phyloP scores from a whole-genome alignment of 2,113 vertebrate genomes.

The Hippocampus barbouri region DNA sequence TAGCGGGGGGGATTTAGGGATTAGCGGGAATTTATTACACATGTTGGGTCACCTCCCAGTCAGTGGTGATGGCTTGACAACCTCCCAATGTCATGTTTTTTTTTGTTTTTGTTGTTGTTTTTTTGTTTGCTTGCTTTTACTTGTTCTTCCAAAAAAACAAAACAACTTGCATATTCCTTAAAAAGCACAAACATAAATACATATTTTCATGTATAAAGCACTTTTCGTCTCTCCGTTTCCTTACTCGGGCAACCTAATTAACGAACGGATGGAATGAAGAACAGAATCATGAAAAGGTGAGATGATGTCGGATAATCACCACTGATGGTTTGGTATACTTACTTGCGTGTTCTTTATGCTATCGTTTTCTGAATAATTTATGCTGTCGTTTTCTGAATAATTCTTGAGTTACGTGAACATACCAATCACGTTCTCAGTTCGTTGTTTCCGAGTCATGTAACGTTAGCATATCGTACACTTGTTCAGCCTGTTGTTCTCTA shows the following conservation, averaged over 20 bases:
- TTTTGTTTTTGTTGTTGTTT: background rate
- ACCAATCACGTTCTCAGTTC: too few relatives aligned
- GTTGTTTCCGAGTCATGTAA: too few relatives aligned
- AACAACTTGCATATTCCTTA: background rate
- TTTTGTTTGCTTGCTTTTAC: background rate
- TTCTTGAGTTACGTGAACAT: too few relatives aligned
- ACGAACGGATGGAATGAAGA: background rate
- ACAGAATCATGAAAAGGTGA: background rate
- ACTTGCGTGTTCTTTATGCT: too few relatives aligned
- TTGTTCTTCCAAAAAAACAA: background rate
- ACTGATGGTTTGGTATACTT: too few relatives aligned
- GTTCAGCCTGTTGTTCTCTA: too few relatives aligned
- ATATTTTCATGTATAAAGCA: constrained; percentile 12
- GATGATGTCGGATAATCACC: background rate
- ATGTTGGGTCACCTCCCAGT: constrained; percentile 39
- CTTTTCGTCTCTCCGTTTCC: background rate
- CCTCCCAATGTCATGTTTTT: constrained; percentile 19
- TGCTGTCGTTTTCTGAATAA: too few relatives aligned
- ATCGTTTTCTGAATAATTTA: too few relatives aligned
- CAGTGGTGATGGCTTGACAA: constrained; percentile 10
- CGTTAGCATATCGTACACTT: too few relatives aligned
- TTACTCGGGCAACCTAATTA: background rate
- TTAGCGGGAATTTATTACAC: constrained; percentile 48
- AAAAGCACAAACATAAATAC: background rate
- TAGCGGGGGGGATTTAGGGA: constrained; percentile 46